Evolutionary conservation across 2,113 vertebrate species (phyloP), one percentile per base, ranked within the genome.

Genomic region (Malurus cyaneus): DNA sequence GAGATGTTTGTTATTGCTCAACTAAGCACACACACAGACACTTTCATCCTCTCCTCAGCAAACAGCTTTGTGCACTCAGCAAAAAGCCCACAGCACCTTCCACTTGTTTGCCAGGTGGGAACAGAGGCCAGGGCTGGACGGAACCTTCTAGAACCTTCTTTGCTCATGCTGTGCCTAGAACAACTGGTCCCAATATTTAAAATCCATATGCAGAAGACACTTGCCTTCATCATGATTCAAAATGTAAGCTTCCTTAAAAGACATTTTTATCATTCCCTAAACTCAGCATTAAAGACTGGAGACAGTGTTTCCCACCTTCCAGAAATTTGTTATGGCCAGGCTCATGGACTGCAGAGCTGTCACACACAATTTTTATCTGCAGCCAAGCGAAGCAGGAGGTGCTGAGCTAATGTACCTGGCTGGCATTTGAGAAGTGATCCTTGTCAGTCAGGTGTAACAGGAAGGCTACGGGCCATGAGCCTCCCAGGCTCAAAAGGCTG

Each of bases 281-380:
- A 57, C 66, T 57, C 36, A 34, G 23, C 49, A 42, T 26, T 56
- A 39, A 61, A 52, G 54, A 56, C 32, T 31, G 46, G 24, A 74
- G 53, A 28, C 0, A 0, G 29, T 7, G 9, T 28, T 67, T 44
- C 32, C 32, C 44, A 57, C 46, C 28, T 6, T 20, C 23, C 57
- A 71, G 62, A 42, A 86, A 60, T 42, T 59, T 41, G 50, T 60
- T 47, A 34, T 1, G 2, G 52, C 49, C 67, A 59, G 61, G 31
- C 8, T 65, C 41, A 28, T 0, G 10, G 0, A 2, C 76, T 69
- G 46, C 72, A 64, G 67, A 64, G 81, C 72, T 64, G 26, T 56
- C 62, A 69, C 19, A n/a, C 2, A 5, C 6, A 21, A 4, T 9
- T 76, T 76, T 50, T 44, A 36, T 12, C 44, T 6, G 7, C 44